A percentile compares a stretch with the other conserved stretches of the same genome.
phyloP scores from a whole-genome alignment of 2,113 vertebrate genomes.

The Pseudopipra pipra region DNA sequence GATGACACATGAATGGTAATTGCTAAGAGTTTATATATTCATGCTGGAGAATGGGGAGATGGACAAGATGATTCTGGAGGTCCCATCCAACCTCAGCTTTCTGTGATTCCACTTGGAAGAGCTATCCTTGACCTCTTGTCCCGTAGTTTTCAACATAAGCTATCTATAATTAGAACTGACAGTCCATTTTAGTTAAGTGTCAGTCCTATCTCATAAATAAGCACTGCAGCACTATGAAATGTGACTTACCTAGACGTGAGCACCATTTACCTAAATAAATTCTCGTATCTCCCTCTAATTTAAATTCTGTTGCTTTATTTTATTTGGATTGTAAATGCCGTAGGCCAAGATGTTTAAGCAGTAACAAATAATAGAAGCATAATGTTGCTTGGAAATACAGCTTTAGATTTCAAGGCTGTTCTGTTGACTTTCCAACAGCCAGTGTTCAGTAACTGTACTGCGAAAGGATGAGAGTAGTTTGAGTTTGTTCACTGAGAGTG shows the following conservation, averaged over 20 bases:
- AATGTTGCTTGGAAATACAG: not conserved
- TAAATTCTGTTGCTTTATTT: not conserved
- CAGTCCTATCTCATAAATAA: not conserved
- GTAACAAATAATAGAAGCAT: not conserved
- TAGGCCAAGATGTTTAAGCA: not conserved
- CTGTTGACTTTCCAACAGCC: not conserved
- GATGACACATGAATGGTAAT: not conserved
- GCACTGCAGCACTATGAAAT: not conserved
- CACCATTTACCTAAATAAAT: not conserved
- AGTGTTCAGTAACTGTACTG: not conserved
- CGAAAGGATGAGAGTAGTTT: not conserved
- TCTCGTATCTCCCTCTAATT: not conserved
- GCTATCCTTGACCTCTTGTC: rapidly evolving
- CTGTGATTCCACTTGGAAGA: not conserved
- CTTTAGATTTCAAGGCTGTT: not conserved
- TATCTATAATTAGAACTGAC: not conserved
- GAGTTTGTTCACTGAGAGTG: not conserved
- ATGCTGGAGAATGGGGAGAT: not conserved
- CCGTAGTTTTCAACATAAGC: not conserved
- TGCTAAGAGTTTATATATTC: not conserved
- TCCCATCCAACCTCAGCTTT: not conserved
- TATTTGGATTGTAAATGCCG: not conserved
- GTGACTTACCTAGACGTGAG: not conserved
- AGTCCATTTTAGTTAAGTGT: not conserved
- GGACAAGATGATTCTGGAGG: not conserved